Conservation (phyloP, 2,888 invertebrate genomes). For the Spisula subtruncata region DNA sequence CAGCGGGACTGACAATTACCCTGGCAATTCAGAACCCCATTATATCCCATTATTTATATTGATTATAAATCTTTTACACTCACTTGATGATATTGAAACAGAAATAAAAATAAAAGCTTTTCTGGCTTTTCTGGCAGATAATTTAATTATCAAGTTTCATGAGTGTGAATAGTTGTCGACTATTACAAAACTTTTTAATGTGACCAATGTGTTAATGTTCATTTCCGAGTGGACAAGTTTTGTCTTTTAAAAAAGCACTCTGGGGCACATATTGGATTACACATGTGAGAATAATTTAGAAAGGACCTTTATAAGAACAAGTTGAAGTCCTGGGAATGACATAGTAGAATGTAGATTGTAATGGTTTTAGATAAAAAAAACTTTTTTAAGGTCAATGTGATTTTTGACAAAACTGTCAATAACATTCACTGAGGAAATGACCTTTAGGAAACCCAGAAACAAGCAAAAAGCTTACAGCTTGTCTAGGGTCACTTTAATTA, state of each 20-base stretch:
- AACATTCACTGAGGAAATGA: too few species aligned
- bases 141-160: background rate
- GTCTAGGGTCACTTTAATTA: slow-evolving; percentile 16
- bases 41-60: background rate
- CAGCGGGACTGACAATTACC: background rate
- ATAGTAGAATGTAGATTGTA: too few species aligned
- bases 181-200: background rate
- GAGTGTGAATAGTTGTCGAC: background rate
- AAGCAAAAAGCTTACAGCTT: background rate
- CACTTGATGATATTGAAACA: background rate
- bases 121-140: background rate
- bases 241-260: too few species aligned
- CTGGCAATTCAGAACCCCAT: background rate
- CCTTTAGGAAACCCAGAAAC: background rate
- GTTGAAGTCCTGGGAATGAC: background rate
- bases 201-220: too few species aligned
- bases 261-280: background rate
- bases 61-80: slow-evolving; percentile 13
- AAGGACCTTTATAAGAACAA: background rate
- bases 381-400: background rate
- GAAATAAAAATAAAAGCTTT: slow-evolving; percentile 24
- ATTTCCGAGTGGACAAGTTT: too few species aligned
- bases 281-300: background rate
- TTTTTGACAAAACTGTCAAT: too few species aligned
- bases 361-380: background rate